phyloP scores from a whole-genome alignment of 2,113 vertebrate genomes.

The Thymallus thymallus region DNA sequence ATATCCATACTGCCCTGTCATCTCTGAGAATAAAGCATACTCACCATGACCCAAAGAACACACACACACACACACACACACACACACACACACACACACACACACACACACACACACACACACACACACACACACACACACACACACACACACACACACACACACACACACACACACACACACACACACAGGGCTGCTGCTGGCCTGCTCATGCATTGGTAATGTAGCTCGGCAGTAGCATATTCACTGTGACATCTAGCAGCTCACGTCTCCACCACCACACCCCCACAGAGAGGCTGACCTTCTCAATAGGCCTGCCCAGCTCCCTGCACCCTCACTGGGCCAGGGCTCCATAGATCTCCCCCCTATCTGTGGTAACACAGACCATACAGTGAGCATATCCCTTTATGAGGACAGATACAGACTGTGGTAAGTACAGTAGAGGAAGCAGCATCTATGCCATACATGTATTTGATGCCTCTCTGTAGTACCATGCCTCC shows the following conservation, averaged over 20 bases:
- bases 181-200: conserved; percentile 20
- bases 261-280: conserved; percentile 43
- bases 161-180: not conserved
- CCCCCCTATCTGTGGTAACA: conserved; percentile 18
- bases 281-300: conserved; percentile 46
- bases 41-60: not conserved
- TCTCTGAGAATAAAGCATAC: not conserved
- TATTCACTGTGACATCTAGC: conserved; percentile 37
- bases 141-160: not conserved
- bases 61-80: too few species aligned
- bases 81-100: not conserved
- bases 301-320: conserved; percentile 56
- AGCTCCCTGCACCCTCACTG: conserved; percentile 36
- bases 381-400: conserved; percentile 29
- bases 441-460: conserved; percentile 44
- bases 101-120: conserved; percentile 12
- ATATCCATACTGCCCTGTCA: not conserved
- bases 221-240: conserved; percentile 57
- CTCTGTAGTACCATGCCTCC: not conserved
- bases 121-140: not conserved
- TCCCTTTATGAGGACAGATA: not conserved
- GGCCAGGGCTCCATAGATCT: conserved; percentile 29
- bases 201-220: conserved; percentile 43
- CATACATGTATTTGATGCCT: too few species aligned
- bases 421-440: conserved; percentile 11